Evolutionary conservation across 1,140 invertebrate species (phyloP).

Genomic region (Drosophila kikkawai): DNA sequence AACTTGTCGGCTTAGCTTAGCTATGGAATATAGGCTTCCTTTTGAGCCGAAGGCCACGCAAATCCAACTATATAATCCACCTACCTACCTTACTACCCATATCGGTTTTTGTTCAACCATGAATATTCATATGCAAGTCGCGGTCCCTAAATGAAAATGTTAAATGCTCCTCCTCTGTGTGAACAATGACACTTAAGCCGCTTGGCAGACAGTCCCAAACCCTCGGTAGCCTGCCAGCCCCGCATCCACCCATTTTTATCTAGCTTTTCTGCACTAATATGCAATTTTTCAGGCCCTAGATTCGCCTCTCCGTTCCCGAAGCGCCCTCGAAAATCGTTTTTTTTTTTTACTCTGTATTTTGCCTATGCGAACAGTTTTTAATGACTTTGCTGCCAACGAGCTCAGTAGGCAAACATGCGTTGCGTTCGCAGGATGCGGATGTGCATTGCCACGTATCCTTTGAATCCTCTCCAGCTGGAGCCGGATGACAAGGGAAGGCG

Average conservation of each 20-base stretch:
- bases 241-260: constrained; percentile 34
- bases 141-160: constrained; percentile 69
- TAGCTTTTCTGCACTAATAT: constrained; percentile 80
- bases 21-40: constrained; percentile 14
- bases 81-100: constrained; percentile 16
- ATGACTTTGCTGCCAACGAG: constrained; percentile 79
- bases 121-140: constrained; percentile 44
- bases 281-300: constrained; percentile 67
- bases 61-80: constrained; percentile 38
- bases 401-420: constrained; percentile 77
- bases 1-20: background rate
- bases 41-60: constrained; percentile 19
- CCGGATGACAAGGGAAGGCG: constrained; percentile 2
- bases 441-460: constrained; percentile 71
- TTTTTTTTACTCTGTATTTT: constrained; percentile 44
- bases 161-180: constrained; percentile 58
- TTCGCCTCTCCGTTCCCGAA: constrained; percentile 14
- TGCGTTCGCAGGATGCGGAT: constrained; percentile 59
- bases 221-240: constrained; percentile 5
- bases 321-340: constrained; percentile 18
- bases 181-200: constrained; percentile 81
- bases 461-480: constrained; percentile 45
- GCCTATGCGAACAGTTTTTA: constrained; percentile 81
- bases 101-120: constrained; percentile 41
- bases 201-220: constrained; percentile 65